These are phyloP conservation scores for Armadillidium nasatum DNA, from an alignment of 1,140 invertebrate genomes.

Conservation along the genomic window DNA sequence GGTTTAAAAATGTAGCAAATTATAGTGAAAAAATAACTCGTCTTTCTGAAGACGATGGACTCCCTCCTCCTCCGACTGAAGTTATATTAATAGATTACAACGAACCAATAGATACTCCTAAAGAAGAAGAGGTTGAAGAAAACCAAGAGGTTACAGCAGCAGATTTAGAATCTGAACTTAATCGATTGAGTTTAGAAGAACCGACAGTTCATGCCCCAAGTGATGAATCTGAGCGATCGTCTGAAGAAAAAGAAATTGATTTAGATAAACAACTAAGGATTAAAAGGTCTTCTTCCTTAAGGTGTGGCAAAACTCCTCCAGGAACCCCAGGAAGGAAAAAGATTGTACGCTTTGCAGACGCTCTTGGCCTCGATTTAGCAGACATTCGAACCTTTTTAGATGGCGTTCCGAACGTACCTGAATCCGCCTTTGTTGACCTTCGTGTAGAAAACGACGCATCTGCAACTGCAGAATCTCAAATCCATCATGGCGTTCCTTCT, in stretches of 20 bases:
- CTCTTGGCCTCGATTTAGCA: slow-evolving; percentile 83
- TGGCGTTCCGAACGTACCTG: slow-evolving; percentile 79
- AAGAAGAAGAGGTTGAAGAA: slow-evolving; percentile 24
- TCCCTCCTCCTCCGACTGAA: slow-evolving; percentile 18
- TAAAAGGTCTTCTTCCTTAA: slow-evolving; percentile 75
- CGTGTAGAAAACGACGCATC: slow-evolving; percentile 31
- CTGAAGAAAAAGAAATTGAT: slow-evolving; percentile 39
- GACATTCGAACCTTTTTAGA: slow-evolving; percentile 84
- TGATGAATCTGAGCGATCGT: slow-evolving; percentile 30
- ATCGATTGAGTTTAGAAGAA: slow-evolving; percentile 23
- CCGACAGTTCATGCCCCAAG: slow-evolving; percentile 12
- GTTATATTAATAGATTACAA: slow-evolving; percentile 35
- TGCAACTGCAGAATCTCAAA: slow-evolving; percentile 22
- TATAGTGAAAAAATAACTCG: slow-evolving; percentile 36
- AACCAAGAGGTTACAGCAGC: slow-evolving; percentile 18
- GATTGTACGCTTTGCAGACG: slow-evolving; percentile 91
- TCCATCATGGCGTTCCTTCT: slow-evolving; percentile 19
- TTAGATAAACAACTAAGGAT: slow-evolving; percentile 52
- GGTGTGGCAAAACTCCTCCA: slow-evolving; percentile 84
- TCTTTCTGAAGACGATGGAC: slow-evolving; percentile 33
- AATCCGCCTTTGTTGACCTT: slow-evolving; percentile 62
- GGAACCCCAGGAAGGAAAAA: slow-evolving; percentile 84
- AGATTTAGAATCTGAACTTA: slow-evolving; percentile 19
- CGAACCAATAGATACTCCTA: slow-evolving; percentile 13
- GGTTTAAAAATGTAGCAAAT: slow-evolving; percentile 38